Percentiles rank a stretch among this genome's conserved stretches.
Conservation (phyloP, 2,888 invertebrate genomes). For the Rhagophthalmus giganteus region DNA sequence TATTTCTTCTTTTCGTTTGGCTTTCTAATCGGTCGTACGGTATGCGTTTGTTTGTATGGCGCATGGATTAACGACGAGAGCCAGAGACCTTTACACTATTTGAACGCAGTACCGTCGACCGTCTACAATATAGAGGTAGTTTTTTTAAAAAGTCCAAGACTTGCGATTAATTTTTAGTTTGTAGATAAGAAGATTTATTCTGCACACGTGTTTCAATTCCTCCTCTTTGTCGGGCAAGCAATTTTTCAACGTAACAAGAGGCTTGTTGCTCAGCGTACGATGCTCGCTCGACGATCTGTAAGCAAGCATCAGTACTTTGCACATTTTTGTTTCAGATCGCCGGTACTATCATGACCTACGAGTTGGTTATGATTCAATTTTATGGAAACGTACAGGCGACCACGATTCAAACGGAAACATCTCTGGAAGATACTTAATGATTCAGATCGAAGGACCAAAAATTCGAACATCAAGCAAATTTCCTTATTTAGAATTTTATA, state of each 20-base stretch:
- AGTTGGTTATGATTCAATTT: slow-evolving; percentile 48
- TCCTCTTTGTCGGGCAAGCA: slow-evolving; percentile 9
- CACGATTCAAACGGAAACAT: no score
- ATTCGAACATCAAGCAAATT: no score
- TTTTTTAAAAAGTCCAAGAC: not conserved
- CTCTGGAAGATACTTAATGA: no score
- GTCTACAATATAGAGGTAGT: slow-evolving; percentile 68
- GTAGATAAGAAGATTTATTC: slow-evolving; percentile 15
- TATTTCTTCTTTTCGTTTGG: slow-evolving; percentile 69
- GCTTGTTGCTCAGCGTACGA: slow-evolving; percentile 14
- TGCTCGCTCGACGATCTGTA: not conserved
- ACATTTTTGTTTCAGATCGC: slow-evolving; percentile 40
- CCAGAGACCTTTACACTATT: slow-evolving; percentile 49
- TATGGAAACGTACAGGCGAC: no score
- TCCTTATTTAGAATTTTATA: no score
- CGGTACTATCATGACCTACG: slow-evolving; percentile 47
- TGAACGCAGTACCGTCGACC: slow-evolving; percentile 66
- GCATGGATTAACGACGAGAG: slow-evolving; percentile 49
- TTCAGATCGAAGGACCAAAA: no score
- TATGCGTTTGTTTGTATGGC: slow-evolving; percentile 52
- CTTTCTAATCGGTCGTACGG: slow-evolving; percentile 63
- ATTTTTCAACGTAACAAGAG: slow-evolving; percentile 14
- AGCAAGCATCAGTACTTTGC: not conserved
- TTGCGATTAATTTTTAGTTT: slow-evolving; percentile 1
- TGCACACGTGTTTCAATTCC: slow-evolving; percentile 7